Evolutionary conservation across 2,113 vertebrate species (phyloP), one percentile per base, ranked within the genome.

Genomic region (Trichechus manatus): DNA sequence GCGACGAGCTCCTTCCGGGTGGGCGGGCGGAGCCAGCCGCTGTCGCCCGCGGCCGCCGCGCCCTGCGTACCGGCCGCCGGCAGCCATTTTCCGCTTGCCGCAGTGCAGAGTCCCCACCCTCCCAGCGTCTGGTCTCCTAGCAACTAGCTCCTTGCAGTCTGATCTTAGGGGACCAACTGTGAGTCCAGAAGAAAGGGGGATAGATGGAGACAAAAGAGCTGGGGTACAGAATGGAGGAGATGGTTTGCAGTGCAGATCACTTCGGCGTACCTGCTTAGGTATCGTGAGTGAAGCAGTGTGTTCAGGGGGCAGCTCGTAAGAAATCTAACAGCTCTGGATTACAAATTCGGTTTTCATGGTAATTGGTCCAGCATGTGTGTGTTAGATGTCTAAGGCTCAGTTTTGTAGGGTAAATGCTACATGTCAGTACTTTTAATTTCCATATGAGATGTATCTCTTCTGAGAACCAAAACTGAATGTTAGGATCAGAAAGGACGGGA

Each of bases 41-140:
- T 0, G 78, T 20, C 0, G 81, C 80, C 25, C 0, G 81, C 80
- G 0, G 1, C 13, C 20, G 6, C 61, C 1, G 1, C 3, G 53
- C 39, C 27, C 9, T 9, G 25, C 19, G 61, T 47, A 14, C 36
- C 19, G 2, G 47, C 10, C 47, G 7, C 47, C 47, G 7, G 47
- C 47, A 47, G 7, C 47, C 47, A 47, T 33, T 56, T 9, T 64
- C 42, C 29, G 91, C 94, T 77, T 98, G 98, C 97, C 98, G 98
- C 98, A 98, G 96, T 98, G 98, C 98, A 98, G 98, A 96, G 96
- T 95, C 96, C 85, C 33, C 92, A 94, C 93, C 86, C 95, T 90
- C 66, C 50, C 19, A 11, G 98, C 98, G 97, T 98, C 97, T 75
- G 19, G 97, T 98, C 42, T 92, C 98, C 27, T 95, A 97, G 98